Evolutionary conservation across 2,888 invertebrate genomes (phyloP).

Genomic region (Hydriomena furcata): DNA sequence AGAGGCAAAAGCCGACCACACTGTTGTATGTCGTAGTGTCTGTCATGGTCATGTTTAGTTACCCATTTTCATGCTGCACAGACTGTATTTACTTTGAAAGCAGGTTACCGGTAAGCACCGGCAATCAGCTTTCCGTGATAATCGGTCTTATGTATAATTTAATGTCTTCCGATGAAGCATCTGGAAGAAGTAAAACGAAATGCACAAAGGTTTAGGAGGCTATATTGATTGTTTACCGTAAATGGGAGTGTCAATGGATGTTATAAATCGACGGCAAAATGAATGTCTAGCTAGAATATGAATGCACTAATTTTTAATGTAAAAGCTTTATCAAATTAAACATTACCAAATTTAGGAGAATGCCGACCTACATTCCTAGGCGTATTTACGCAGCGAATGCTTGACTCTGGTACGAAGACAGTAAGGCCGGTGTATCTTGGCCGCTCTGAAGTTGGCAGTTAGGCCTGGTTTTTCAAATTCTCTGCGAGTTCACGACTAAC

Average conservation of each 20-base stretch:
- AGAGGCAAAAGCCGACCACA: constrained; percentile 13
- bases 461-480: too few species aligned
- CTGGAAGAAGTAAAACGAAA: constrained; percentile 21
- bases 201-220: constrained; percentile 32
- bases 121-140: neutral
- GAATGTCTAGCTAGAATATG: constrained; percentile 30
- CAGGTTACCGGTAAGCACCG: neutral
- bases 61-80: neutral
- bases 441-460: neutral
- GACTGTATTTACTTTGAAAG: neutral
- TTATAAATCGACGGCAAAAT: constrained; percentile 29
- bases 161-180: constrained; percentile 30
- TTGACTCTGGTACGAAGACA: constrained; percentile 45
- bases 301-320: constrained; percentile 41
- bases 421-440: neutral
- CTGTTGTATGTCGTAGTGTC: constrained; percentile 19
- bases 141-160: constrained; percentile 16
- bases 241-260: constrained; percentile 39
- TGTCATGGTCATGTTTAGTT: constrained; percentile 14
- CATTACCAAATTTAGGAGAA: constrained; percentile 68
- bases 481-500: neutral
- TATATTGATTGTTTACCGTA: constrained; percentile 40
- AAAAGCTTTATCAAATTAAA: constrained; percentile 48
- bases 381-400: constrained; percentile 48
- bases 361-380: constrained; percentile 69